A percentile compares a stretch with the other conserved stretches of the same genome.
Conservation (phyloP, 2,797 vertebrate species). For the Poeciliopsis turneri region DNA sequence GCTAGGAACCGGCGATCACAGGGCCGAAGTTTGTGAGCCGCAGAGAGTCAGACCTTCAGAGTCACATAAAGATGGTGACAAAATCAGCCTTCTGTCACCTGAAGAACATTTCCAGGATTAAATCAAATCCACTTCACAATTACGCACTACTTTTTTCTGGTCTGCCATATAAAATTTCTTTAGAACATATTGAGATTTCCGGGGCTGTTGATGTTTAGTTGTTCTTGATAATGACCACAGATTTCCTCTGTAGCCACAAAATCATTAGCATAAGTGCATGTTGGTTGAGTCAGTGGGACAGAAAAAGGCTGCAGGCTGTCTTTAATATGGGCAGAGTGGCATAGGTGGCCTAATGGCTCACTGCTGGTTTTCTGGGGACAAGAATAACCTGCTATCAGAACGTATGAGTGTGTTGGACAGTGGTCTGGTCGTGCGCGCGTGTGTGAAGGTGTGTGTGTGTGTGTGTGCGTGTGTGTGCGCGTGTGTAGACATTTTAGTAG, state of each 20-base stretch:
- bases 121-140: neutral
- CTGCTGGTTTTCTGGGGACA: conserved; percentile 61
- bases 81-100: too few species aligned
- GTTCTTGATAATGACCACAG: neutral
- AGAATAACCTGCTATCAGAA: conserved; percentile 62
- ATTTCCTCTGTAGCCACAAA: neutral
- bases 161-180: neutral
- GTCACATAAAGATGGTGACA: too few species aligned
- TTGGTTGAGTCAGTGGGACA: conserved; percentile 63
- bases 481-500: neutral
- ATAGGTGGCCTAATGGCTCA: neutral
- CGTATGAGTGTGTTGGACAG: conserved; percentile 4
- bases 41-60: too few species aligned
- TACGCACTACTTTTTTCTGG: neutral
- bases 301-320: conserved; percentile 55
- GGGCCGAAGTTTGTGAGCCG: too few species aligned
- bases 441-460: neutral
- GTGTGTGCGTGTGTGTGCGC: neutral
- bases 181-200: neutral
- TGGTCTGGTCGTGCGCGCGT: neutral
- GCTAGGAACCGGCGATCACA: too few species aligned
- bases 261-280: conserved; percentile 24
- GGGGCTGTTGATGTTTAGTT: neutral
- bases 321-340: conserved; percentile 55
- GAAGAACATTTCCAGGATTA: too few species aligned